Base-by-base conservation (phyloP, 2,888 invertebrate species). In the Tachina fera region DNA sequence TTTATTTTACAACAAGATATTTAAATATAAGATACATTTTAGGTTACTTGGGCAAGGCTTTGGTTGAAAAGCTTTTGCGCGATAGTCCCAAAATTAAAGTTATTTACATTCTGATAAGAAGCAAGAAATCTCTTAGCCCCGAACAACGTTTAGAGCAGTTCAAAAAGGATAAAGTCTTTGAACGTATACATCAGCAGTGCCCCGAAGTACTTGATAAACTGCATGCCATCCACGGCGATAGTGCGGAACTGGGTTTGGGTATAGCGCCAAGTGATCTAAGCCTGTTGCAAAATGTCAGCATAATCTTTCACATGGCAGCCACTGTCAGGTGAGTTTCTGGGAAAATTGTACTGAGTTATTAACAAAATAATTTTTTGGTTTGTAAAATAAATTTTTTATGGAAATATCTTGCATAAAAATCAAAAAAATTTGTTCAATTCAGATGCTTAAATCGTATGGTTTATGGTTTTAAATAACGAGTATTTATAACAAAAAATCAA, bases 31-130 rank as follows among this genome's bases (percentile, higher is more conserved):
- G 14, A 13, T 14, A 14, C 14, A n/a, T 71, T n/a, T 11, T 1
- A 91, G 98, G 98, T 1, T 98, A 98, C 90, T 94, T 98, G 92
- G 98, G 98, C 0, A 98, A 98, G 93, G 96, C 97, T 0, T 92
- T 98, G 39, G 94, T 98, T 8, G 98, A 98, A 92, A 98, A 98
- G 91, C 92, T 98, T 3, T 92, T 98, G 14, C 95, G 97, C 87
- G 96, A 96, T 5, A 97, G 97, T 90, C 94, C 96, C 0, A 95
- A 95, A 0, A 89, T 98, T 8, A 94, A 95, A 74, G 94, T 94
- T 72, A 95, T 98, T 86, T 98, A 96, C 91, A 90, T 98, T 3
- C 93, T 98, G 65, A 92, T 98, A 87, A 94, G 98, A 47, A 94
- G 94, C 1, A 97, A 97, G 90, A 95, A 95, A 89, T 96, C 95